These are phyloP conservation scores for Abramis brama DNA, from an alignment of 2,113 vertebrate species.

Conservation along the genomic window DNA sequence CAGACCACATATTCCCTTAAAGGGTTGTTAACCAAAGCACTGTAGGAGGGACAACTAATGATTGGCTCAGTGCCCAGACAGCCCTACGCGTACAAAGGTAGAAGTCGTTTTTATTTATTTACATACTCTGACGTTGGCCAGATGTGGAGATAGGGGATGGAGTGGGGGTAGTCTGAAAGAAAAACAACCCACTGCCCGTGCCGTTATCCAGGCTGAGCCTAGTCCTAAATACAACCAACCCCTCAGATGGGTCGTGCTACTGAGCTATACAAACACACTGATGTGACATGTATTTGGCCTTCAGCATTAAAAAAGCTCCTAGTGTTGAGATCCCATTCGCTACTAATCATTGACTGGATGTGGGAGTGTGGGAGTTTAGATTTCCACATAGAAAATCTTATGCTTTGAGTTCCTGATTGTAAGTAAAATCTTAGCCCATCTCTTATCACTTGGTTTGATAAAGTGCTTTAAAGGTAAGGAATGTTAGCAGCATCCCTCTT, in stretches of 20 bases:
- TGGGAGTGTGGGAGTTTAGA: not conserved
- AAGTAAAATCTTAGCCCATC: not conserved
- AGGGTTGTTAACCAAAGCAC: slow-evolving; percentile 28
- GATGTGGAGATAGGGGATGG: slow-evolving; percentile 55
- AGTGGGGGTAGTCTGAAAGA: slow-evolving; percentile 46
- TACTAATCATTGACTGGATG: not conserved
- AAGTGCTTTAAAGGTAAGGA: not conserved
- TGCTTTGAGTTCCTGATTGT: not conserved
- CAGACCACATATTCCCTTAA: not conserved
- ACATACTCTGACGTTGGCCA: slow-evolving; percentile 57
- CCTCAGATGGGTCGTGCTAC: slow-evolving; percentile 23
- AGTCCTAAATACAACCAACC: not conserved
- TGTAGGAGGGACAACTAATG: not conserved
- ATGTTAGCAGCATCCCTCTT: slow-evolving; percentile 4
- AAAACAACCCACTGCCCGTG: slow-evolving; percentile 51
- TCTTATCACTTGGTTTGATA: not conserved
- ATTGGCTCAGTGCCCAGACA: slow-evolving; percentile 31
- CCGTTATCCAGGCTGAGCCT: slow-evolving; percentile 35
- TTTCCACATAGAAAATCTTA: not conserved
- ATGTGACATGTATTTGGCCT: slow-evolving; percentile 71
- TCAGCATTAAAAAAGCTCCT: slow-evolving; percentile 34
- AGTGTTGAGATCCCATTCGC: not conserved
- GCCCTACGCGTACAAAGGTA: slow-evolving; percentile 51
- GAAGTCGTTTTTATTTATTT: slow-evolving; percentile 54
- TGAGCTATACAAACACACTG: slow-evolving; percentile 57